Evolutionary conservation across 2,797 vertebrate species (phyloP), one percentile per base, ranked within the genome.

Genomic region (Manis crassicaudata): DNA sequence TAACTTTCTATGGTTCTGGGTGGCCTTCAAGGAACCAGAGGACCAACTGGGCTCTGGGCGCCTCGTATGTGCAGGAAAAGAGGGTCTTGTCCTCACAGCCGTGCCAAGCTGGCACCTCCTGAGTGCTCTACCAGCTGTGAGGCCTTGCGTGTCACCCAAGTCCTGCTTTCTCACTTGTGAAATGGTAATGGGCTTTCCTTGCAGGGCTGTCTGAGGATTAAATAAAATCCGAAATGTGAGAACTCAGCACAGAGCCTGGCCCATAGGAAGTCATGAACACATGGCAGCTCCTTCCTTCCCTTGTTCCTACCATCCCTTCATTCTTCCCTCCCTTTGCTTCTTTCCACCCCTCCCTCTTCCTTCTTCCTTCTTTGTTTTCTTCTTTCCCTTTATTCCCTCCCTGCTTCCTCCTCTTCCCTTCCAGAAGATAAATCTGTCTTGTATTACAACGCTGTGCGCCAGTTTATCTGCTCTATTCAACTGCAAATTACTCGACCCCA

Each of bases 341-440:
- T 20, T 21, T n/a, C 43, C 29, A 46, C 20, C 35, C 9, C 10
- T 76, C 14, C 27, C 7, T 46, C 46, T 62, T 63, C 63, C 7
- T 60, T 82, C 27, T 56, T 73, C 43, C 4, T 50, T 37, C 40
- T 46, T 63, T 75, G 5, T 11, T 52, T 70, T 16, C 54, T 25
- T 52, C 2, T 11, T 5, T 85, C 92, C 27, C 73, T 93, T 86
- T 52, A 37, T 77, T 58, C 43, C 3, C 0, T 62, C 12, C 6
- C 37, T 72, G 25, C 35, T 82, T 75, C 54, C 40, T 67, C 79
- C 21, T 87, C 46, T 88, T 95, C 70, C 21, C 58, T 96, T 96
- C 68, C 43, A 90, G 76, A 65, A 90, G 72, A 86, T 88, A 88
- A 83, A 46, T 93, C 75, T 96, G 50, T 75, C 54, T 92, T 76